Base-by-base conservation (phyloP, 2,113 vertebrate species). In the Osmerus eperlanus region DNA sequence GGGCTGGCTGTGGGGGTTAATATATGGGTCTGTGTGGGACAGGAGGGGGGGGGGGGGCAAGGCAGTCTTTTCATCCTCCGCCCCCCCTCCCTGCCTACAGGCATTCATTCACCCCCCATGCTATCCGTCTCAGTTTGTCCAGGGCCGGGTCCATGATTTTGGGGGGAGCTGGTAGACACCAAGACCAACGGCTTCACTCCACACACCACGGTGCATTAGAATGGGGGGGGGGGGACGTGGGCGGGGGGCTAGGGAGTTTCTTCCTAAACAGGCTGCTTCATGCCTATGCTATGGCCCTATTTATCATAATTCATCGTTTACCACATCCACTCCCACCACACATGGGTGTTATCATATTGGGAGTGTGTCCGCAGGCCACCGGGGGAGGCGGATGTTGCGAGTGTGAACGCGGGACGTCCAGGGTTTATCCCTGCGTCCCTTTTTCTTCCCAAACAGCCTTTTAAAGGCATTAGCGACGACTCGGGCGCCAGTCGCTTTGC, bases 271-370 rank as follows among this genome's bases (percentile, higher is more conserved):
- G 61, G 74, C 75, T 75, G 60, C 77, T 89, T 88, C 86, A 89
- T 89, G 86, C 86, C 84, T 76, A 73, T 88, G 86, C 87, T 72
- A 86, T 81, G 89, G 85, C 86, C 78, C 74, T 81, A 85, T 86
- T 90, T 90, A 88, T 89, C 84, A 88, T 90, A 88, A 90, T 89
- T 86, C 76, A 83, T 89, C 83, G 83, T 87, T 87, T 81, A 83
- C 75, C 83, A 80, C 71, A 82, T 80, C 85, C 80, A 76, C 76
- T 80, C 59, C 23, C 59, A 21, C 59, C 21, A 60, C 58, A 63
- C 85, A 70, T 68, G 77, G 72, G 73, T 3, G 6, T 41, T 32
- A n/a, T n/a, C n/a, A n/a, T n/a, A n/a, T n/a, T n/a, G n/a, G n/a
- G n/a, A n/a, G n/a, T n/a, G n/a, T n/a, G n/a, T n/a, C n/a, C n/a